A percentile compares a stretch with the other conserved stretches of the same genome.
Conservation (phyloP, 92 coral and sea anemone species). For the Bergia puertoricense region DNA sequence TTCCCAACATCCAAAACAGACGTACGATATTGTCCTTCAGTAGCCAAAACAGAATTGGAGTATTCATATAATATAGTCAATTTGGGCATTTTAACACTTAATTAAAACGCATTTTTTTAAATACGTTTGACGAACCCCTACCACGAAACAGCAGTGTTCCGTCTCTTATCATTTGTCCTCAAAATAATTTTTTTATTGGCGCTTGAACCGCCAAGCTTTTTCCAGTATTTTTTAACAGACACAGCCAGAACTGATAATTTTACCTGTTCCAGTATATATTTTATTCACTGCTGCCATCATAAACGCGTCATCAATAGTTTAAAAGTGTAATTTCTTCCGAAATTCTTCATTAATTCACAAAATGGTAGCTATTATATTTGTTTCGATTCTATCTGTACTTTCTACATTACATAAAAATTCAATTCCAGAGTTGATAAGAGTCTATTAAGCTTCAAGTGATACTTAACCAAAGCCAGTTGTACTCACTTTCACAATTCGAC, state of each 20-base stretch:
- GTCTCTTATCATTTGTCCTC: background rate
- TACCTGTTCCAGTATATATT: too few species aligned
- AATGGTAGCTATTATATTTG: background rate
- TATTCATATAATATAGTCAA: background rate
- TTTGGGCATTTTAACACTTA: background rate
- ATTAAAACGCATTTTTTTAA: too few species aligned
- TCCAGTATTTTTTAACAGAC: too few species aligned
- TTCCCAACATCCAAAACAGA: background rate
- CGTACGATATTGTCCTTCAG: too few species aligned
- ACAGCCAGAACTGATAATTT: too few species aligned
- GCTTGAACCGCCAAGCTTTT: background rate
- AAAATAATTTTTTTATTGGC: too few species aligned
- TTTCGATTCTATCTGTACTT: too few species aligned
- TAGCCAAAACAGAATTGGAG: background rate
- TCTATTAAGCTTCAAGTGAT: too few species aligned
- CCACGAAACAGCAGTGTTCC: background rate
- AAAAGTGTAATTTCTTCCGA: background rate
- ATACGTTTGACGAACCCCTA: background rate
- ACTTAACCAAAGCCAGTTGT: too few species aligned
- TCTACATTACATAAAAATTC: too few species aligned
- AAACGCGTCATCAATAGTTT: background rate
- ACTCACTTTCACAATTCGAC: too few species aligned
- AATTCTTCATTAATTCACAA: background rate
- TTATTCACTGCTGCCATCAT: background rate
- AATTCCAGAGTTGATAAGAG: too few species aligned